These are phyloP conservation scores for Vombatus ursinus DNA, from an alignment of 2,113 vertebrate genomes.

Conservation along the genomic window DNA sequence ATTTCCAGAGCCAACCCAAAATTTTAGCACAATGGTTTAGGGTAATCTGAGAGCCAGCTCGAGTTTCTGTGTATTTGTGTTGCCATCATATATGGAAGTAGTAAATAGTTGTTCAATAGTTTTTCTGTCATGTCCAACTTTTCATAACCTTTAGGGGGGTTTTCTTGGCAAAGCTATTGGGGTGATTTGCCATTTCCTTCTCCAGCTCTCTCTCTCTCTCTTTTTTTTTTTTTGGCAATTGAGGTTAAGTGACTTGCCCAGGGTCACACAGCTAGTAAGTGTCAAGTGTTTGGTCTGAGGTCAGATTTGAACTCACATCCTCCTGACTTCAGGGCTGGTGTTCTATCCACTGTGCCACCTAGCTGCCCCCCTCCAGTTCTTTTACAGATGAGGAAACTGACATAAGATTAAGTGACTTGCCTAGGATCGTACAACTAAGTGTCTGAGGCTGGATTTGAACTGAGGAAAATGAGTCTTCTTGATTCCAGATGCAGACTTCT, in stretches of 20 bases:
- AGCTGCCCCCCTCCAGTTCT: no score
- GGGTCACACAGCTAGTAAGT: no score
- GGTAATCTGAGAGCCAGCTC: not conserved
- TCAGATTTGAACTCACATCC: not conserved
- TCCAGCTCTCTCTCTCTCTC: not conserved
- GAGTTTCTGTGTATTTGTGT: not conserved
- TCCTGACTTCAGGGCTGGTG: not conserved
- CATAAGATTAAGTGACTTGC: not conserved
- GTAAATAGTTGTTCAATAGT: not conserved
- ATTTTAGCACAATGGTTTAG: not conserved
- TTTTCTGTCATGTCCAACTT: not conserved
- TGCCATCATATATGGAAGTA: not conserved
- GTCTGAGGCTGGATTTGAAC: not conserved
- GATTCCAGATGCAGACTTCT: not conserved
- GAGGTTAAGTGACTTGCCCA: not conserved
- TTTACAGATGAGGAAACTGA: no score
- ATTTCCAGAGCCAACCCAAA: not conserved
- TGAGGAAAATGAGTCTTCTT: not conserved
- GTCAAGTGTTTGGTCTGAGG: not conserved
- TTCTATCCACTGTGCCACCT: no score
- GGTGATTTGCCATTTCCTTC: not conserved
- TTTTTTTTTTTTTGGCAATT: not conserved
- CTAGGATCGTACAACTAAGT: not conserved
- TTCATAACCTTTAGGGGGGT: not conserved
- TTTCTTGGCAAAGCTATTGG: not conserved